A percentile compares a stretch with the other conserved stretches of the same genome.
These are phyloP conservation scores for Diplodus puntazzo DNA, from an alignment of 2,797 vertebrate species.

Conservation along the genomic window DNA sequence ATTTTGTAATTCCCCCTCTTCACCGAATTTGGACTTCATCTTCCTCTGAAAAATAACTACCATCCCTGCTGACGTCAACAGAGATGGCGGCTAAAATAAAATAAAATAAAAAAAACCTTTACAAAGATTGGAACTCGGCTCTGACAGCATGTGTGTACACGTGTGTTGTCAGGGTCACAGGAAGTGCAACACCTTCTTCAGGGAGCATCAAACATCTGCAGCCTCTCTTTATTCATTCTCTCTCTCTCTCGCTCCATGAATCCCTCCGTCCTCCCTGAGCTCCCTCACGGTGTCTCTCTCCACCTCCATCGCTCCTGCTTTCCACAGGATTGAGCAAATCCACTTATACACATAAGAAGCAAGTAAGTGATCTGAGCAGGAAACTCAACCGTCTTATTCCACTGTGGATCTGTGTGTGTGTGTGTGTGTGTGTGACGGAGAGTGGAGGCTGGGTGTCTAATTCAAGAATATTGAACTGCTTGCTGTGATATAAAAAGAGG, in stretches of 20 bases:
- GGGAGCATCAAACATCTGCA: neutral
- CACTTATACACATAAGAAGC: constrained; percentile 22
- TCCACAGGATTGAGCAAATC: constrained; percentile 9
- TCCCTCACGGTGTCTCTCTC: neutral
- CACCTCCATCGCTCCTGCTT: constrained; percentile 1
- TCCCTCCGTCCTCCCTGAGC: neutral
- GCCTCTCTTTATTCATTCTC: no score
- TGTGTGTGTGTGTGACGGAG: neutral
- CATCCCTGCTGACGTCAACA: no score
- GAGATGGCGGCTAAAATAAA: no score
- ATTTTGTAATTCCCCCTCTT: no score
- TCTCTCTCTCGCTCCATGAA: neutral
- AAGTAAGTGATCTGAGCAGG: constrained; percentile 16
- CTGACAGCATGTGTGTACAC: neutral
- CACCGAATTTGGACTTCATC: no score
- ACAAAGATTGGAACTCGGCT: no score
- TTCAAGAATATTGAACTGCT: neutral
- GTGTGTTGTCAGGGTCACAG: neutral
- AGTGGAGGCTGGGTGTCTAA: neutral
- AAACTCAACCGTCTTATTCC: neutral
- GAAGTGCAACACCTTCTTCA: neutral
- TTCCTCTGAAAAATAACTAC: no score
- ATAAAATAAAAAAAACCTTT: no score
- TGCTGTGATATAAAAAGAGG: no score
- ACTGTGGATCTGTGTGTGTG: neutral